phyloP scores from a whole-genome alignment of 2,888 invertebrate species.

The Caenorhabditis imperialis region DNA sequence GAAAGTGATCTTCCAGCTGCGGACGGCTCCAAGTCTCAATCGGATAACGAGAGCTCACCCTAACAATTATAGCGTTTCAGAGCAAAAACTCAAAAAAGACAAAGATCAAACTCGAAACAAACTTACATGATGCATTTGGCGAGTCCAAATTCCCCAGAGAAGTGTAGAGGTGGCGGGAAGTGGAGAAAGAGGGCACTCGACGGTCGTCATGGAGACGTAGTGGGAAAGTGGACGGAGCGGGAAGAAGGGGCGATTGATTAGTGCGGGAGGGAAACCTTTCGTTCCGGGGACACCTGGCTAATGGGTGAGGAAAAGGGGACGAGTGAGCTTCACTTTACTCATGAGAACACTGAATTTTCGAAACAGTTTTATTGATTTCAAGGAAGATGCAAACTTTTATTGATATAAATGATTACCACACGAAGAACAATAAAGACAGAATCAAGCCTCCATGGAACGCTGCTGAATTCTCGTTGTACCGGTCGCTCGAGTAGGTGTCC shows the following conservation, averaged over 20 bases:
- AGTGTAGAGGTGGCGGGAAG: constrained; percentile 8
- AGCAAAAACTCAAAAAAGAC: too few relatives aligned
- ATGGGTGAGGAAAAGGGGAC: not conserved
- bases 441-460: constrained; percentile 4
- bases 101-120: not conserved
- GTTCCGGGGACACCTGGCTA: not conserved
- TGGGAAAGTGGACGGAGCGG: constrained; percentile 6
- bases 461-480: constrained; percentile 20
- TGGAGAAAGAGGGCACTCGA: constrained; percentile 1
- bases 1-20: constrained; percentile 74
- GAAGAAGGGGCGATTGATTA: not conserved
- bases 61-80: not conserved
- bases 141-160: constrained; percentile 10
- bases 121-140: constrained; percentile 36
- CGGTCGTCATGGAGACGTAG: too few relatives aligned
- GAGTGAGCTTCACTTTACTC: constrained; percentile 23
- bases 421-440: constrained; percentile 6
- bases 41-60: constrained; percentile 61
- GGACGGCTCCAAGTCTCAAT: constrained; percentile 74
- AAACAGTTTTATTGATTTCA: too few relatives aligned
- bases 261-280: not conserved
- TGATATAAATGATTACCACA: too few relatives aligned
- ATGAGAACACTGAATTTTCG: too few relatives aligned
- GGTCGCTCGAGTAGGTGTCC: constrained; percentile 57
- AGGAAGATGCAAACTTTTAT: too few relatives aligned